These are phyloP conservation scores for Agrilus planipennis DNA, from an alignment of 1,140 invertebrate genomes.

Conservation along the genomic window DNA sequence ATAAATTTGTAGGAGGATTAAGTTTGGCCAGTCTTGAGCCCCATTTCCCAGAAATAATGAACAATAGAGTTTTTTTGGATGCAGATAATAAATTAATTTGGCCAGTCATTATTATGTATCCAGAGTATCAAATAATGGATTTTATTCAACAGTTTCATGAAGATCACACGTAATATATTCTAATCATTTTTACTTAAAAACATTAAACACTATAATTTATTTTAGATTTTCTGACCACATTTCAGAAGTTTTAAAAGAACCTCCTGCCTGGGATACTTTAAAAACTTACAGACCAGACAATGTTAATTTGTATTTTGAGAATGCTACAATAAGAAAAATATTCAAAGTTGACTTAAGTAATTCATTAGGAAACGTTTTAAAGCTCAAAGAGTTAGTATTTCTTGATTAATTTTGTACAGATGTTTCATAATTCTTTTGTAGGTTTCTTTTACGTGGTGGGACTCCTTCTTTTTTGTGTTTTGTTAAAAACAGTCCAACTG, in stretches of 20 bases:
- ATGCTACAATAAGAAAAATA: constrained; percentile 48
- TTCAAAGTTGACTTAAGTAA: constrained; percentile 46
- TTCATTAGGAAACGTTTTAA: constrained; percentile 51
- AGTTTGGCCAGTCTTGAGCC: constrained; percentile 46
- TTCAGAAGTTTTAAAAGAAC: constrained; percentile 55
- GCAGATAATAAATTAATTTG: constrained; percentile 51
- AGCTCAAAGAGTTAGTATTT: constrained; percentile 43
- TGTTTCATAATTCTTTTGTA: constrained; percentile 18
- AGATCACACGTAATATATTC: constrained; percentile 45
- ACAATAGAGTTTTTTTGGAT: constrained; percentile 46
- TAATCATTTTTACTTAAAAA: constrained; percentile 1
- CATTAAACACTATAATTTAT: constrained; percentile 11
- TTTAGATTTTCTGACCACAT: constrained; percentile 61
- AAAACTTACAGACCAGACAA: constrained; percentile 52
- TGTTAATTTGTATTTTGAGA: constrained; percentile 72
- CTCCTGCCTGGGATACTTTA: constrained; percentile 62
- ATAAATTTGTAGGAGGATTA: constrained; percentile 16
- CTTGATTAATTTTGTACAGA: constrained; percentile 6
- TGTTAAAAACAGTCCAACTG: constrained; percentile 20
- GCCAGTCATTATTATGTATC: constrained; percentile 77
- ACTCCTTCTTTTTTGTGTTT: constrained; percentile 30
- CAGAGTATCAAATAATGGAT: constrained; percentile 61
- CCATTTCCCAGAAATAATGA: constrained; percentile 45
- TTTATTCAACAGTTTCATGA: constrained; percentile 65
- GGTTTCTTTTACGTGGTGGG: constrained; percentile 25